phyloP scores from a whole-genome alignment of 2,113 vertebrate genomes.

The Globicephala melas region DNA sequence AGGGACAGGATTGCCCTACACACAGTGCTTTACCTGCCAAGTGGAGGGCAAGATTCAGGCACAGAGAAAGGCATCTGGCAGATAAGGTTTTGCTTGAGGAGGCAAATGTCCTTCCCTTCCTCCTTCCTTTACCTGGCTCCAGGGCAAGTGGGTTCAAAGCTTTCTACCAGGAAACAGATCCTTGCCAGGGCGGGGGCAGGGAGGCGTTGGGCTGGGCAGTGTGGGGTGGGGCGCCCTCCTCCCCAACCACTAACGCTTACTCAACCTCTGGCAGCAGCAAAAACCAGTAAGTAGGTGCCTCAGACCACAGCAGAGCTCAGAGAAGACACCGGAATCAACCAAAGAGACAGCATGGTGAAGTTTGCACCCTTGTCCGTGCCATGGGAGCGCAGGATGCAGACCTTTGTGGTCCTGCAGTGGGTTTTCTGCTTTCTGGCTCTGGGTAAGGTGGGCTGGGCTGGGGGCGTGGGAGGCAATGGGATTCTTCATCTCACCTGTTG shows the following conservation, averaged over 20 bases:
- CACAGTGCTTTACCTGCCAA: background rate
- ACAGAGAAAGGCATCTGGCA: background rate
- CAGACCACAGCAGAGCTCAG: background rate
- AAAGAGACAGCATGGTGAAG: conserved; percentile 71
- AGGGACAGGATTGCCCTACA: background rate
- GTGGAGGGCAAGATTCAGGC: background rate
- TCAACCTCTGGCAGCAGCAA: background rate
- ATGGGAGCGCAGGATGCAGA: conserved; percentile 86
- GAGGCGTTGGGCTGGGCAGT: background rate
- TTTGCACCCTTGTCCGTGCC: conserved; percentile 85
- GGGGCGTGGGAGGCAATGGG: rapidly evolving
- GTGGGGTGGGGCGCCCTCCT: background rate
- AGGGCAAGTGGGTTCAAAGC: conserved; percentile 2
- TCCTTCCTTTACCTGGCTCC: background rate
- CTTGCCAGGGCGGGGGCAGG: background rate
- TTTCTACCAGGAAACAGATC: conserved; percentile 9
- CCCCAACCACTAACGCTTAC: background rate
- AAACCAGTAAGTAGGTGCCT: background rate
- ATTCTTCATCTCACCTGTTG: background rate
- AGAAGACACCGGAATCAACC: background rate
- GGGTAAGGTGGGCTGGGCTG: conserved; percentile 82
- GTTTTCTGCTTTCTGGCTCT: conserved; percentile 86
- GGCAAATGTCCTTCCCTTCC: background rate
- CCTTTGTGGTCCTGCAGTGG: conserved; percentile 83
- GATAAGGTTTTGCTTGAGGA: background rate